Conservation (phyloP, 2,888 invertebrate genomes). For the Bembecia ichneumoniformis region DNA sequence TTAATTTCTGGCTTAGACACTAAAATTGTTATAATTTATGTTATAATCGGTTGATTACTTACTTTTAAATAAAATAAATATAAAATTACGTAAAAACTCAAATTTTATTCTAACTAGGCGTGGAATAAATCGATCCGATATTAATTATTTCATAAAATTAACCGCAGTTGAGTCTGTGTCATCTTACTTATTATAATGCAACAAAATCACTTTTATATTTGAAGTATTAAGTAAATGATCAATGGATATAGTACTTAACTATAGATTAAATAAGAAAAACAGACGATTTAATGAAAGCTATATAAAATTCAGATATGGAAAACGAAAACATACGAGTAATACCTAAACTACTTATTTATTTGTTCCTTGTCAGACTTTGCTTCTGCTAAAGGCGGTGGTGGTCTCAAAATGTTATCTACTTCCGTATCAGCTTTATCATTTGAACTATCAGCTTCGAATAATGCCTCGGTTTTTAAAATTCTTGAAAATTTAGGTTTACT, state of each 20-base stretch:
- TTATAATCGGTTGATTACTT: too few species aligned
- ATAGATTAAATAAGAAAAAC: background rate
- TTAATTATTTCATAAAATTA: too few species aligned
- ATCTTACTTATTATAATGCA: too few species aligned
- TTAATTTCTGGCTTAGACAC: too few species aligned
- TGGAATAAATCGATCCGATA: too few species aligned
- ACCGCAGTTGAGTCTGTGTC: too few species aligned
- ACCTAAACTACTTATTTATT: background rate
- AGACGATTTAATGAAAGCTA: background rate
- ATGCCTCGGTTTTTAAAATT: slow-evolving; percentile 44
- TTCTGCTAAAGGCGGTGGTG: slow-evolving; percentile 37
- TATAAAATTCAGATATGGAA: background rate
- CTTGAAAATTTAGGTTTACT: slow-evolving; percentile 41
- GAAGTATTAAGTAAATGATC: too few species aligned
- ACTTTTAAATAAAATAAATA: too few species aligned
- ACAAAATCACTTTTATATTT: too few species aligned
- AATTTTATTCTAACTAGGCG: too few species aligned
- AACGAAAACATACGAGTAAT: background rate
- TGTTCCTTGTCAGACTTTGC: slow-evolving; percentile 27
- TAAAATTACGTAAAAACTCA: too few species aligned
- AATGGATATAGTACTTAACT: background rate
- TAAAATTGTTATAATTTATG: too few species aligned
- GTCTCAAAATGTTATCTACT: slow-evolving; percentile 37
- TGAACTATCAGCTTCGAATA: slow-evolving; percentile 43
- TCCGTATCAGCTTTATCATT: slow-evolving; percentile 26